These are phyloP conservation scores for Lamellibrachia luymesi DNA, from an alignment of 1,140 invertebrate species.

Conservation along the genomic window DNA sequence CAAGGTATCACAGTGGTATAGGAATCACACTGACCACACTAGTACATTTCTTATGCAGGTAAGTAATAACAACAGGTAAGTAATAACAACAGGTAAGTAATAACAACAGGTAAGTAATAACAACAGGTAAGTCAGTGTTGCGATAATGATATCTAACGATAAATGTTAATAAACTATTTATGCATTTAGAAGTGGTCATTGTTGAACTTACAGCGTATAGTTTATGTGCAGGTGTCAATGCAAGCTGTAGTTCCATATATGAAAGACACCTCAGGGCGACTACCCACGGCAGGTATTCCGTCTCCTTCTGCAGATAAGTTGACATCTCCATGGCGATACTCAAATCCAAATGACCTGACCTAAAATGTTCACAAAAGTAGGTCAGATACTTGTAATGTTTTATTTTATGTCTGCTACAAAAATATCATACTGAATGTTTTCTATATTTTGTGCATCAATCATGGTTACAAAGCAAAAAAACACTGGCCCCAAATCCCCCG, in stretches of 20 bases:
- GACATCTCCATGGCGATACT: conserved; percentile 69
- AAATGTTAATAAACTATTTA: neutral
- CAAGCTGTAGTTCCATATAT: neutral
- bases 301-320: conserved; percentile 69
- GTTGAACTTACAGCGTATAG: neutral
- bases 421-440: neutral
- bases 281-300: conserved; percentile 69
- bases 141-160: neutral
- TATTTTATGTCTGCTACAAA: neutral
- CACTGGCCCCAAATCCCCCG: neutral
- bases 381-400: neutral
- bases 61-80: no score
- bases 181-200: neutral
- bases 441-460: neutral
- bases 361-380: conserved; percentile 35
- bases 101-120: no score
- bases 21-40: no score
- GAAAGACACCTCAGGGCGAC: conserved; percentile 38
- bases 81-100: no score
- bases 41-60: no score
- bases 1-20: no score
- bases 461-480: neutral
- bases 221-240: neutral
- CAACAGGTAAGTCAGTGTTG: no score
- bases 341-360: conserved; percentile 71